Conservation (phyloP, 2,113 vertebrate genomes). For the Kryptolebias marmoratus region DNA sequence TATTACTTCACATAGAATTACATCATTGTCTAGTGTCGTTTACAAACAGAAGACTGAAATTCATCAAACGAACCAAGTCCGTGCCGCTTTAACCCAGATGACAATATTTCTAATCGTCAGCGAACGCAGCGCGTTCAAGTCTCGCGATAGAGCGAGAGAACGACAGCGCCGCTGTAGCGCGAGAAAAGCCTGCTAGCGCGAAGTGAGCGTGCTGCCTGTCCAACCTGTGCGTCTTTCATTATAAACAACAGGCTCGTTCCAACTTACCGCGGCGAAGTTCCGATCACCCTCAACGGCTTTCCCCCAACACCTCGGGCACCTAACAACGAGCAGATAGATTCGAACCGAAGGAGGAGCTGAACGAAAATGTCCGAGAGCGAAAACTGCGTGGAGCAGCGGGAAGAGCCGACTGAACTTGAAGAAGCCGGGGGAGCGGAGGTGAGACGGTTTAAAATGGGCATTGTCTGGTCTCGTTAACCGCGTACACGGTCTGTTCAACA, state of each 20-base stretch:
- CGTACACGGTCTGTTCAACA: background rate
- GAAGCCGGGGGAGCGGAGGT: conserved; percentile 79
- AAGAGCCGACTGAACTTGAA: conserved; percentile 73
- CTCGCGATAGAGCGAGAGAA: conserved; percentile 58
- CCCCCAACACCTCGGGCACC: background rate
- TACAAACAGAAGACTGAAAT: too few species aligned
- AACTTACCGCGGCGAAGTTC: conserved; percentile 24
- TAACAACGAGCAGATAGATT: background rate
- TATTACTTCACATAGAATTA: too few species aligned
- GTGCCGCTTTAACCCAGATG: background rate
- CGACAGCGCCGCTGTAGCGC: conserved; percentile 53
- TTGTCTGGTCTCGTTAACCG: background rate
- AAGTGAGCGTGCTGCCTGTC: conserved; percentile 32
- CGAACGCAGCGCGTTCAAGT: conserved; percentile 19
- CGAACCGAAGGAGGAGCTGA: conserved; percentile 11
- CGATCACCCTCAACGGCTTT: background rate
- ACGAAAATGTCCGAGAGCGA: conserved; percentile 74
- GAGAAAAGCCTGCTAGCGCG: conserved; percentile 55
- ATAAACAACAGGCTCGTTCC: conserved; percentile 38
- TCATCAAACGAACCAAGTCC: too few species aligned
- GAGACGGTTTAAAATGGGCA: conserved; percentile 39
- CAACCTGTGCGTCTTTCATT: conserved; percentile 65
- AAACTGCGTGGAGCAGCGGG: conserved; percentile 75
- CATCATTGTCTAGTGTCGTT: too few species aligned
- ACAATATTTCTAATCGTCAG: accelerated